These are phyloP conservation scores for Dromococcyx pavoninus DNA, from an alignment of 2,797 vertebrate species.

Conservation along the genomic window DNA sequence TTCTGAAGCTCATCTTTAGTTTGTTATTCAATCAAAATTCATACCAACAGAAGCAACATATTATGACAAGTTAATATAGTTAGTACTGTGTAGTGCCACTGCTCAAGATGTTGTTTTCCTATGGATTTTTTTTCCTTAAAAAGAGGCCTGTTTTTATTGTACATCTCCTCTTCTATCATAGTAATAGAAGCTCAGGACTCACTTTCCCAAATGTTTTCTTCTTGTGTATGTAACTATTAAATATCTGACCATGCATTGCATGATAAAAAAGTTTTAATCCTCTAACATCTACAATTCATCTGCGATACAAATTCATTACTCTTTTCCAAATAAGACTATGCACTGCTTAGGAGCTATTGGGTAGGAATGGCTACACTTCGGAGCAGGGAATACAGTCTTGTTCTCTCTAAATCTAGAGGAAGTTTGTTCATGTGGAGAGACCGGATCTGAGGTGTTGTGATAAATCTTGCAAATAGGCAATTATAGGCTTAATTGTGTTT, in stretches of 20 bases:
- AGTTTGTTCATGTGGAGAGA: background rate
- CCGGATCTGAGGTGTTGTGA: background rate
- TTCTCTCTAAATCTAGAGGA: background rate
- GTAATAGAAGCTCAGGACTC: background rate
- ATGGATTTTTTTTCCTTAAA: background rate
- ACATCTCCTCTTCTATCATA: background rate
- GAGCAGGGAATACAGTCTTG: background rate
- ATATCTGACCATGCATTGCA: background rate
- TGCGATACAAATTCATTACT: background rate
- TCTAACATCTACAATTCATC: background rate
- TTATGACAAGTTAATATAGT: constrained; percentile 15
- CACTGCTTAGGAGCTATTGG: background rate
- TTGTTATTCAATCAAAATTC: background rate
- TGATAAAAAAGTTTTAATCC: background rate
- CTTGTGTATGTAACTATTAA: background rate
- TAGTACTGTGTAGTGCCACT: background rate
- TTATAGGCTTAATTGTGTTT: background rate
- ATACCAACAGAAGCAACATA: background rate
- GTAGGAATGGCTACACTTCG: background rate
- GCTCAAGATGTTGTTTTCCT: constrained; percentile 12
- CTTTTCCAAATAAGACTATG: background rate
- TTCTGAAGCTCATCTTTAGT: background rate
- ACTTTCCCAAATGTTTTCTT: background rate
- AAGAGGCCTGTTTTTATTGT: background rate
- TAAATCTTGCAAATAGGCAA: background rate